Base-by-base conservation (phyloP, 2,888 invertebrate genomes). In the Oscheius sp. region DNA sequence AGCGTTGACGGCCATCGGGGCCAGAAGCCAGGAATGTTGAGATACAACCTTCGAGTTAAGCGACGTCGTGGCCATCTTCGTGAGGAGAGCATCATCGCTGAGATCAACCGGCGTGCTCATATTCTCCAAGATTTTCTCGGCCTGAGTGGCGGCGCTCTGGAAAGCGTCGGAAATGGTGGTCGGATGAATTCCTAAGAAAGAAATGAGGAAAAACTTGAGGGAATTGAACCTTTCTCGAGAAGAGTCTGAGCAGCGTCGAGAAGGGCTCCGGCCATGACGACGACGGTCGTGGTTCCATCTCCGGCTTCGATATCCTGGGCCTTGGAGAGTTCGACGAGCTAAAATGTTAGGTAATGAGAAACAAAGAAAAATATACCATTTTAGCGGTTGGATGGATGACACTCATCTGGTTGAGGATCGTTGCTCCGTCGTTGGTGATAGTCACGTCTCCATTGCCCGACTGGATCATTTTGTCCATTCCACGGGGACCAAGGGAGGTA, bases 401-500 rank as follows among this genome's bases (percentile, higher is more conserved):
- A 91, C 95, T 95, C 93, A 99, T 99, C 91, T 98, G 95, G 90
- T 99, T 97, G 76, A 99, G 91, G 90, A 99, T 99, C 50, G 99
- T 99, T 50, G 99, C 99, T 74, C 99, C 99, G 92, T 99, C 99
- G 91, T 99, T 99, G 71, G 99, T 99, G 79, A 99, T 99, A 1
- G 97, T 98, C 0, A 99, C 99, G 92, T 98, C 98, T 53, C 98
- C 98, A 91, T 95, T 96, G 50, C 93, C 93, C 50, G 95, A 92
- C 92, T 99, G 98, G 87, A 99, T 99, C 99, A 99, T 99, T 93
- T 99, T 99, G 90, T 99, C 99, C 99, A 99, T 99, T 79, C 99
- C 88, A 85, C 95, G 93, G 32, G 99, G 99, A 3, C 99, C 99
- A 90, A 99, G 92, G 91, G 97, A 97, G 13, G 99, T 99, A 78